Base-by-base conservation (phyloP, 1,140 invertebrate genomes). In the Nasonia giraulti region DNA sequence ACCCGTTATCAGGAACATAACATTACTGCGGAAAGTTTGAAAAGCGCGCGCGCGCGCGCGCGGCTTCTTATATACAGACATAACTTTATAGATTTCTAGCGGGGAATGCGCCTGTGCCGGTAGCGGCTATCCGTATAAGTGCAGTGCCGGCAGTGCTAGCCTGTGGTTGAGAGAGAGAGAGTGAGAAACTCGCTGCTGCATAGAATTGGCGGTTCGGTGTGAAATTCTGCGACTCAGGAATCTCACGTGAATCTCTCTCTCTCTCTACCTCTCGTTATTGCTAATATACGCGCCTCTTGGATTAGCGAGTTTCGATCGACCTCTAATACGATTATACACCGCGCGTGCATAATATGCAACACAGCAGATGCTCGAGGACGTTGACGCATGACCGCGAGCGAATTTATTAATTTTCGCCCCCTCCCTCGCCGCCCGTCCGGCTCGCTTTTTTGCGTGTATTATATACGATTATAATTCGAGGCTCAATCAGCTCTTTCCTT, bases 401-500 rank as follows among this genome's bases (percentile, higher is more conserved):
- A 37, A 37, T 37, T 37, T n/a, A 8, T 37, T 14, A 62, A 62
- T 62, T 62, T 62, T 62, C 20, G 17, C 6, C 5, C 17, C 0
- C 17, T 4, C 4, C 50, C 55, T 62, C 47, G 1, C 47, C 47
- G 12, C 12, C 8, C 11, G 47, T 31, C 7, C 23, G 10, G 7
- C 68, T 20, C 3, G 27, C 27, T 31, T 40, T 33, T 20, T 75
- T 33, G 73, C 37, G 68, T 37, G 73, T 76, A 20, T 20, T 62
- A 62, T 62, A 62, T 27, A 76, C 44, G 74, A 76, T 76, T 76
- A 76, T 62, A 62, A 62, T 76, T 76, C 74, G 74, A 76, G 74
- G 37, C 74, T 76, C 40, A 23, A 81, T 81, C 80, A 20, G 31
- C n/a, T 71, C 7, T 76, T 20, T 27, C 69, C 68, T 84, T 75